Percentiles rank a stretch among this genome's conserved stretches.
These are phyloP conservation scores for Entomobrya multifasciata DNA, from an alignment of 2,888 invertebrate species.

Conservation along the genomic window DNA sequence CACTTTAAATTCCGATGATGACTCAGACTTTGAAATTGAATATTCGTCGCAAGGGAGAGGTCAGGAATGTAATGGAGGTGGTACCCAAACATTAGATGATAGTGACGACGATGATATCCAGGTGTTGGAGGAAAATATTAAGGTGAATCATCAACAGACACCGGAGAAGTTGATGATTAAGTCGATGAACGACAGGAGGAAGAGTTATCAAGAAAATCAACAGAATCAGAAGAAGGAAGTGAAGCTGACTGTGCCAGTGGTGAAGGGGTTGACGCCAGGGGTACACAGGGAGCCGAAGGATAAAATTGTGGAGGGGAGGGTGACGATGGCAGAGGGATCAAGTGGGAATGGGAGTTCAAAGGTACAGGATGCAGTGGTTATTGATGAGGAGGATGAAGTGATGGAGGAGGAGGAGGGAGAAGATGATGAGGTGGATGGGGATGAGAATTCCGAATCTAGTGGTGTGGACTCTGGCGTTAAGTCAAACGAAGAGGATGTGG, in stretches of 20 bases:
- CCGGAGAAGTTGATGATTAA: no score
- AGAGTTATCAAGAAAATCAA: background rate
- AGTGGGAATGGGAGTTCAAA: no score
- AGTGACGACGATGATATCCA: conserved; percentile 31
- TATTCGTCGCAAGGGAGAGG: background rate
- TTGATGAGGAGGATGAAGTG: background rate
- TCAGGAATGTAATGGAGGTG: background rate
- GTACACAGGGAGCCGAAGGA: background rate
- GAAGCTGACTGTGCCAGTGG: background rate
- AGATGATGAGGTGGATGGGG: background rate
- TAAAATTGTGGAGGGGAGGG: no score
- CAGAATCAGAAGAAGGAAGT: background rate
- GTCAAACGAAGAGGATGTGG: background rate
- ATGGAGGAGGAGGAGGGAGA: background rate
- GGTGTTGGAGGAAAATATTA: no score
- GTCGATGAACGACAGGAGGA: no score
- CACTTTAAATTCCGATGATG: background rate
- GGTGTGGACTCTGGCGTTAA: no score
- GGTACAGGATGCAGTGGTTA: background rate
- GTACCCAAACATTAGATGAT: no score
- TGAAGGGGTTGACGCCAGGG: background rate
- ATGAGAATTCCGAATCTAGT: no score
- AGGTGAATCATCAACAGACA: no score
- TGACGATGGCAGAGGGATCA: no score
- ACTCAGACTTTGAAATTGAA: conserved; percentile 13